These are phyloP conservation scores for Callyntrura sp. DNA, from an alignment of 2,888 invertebrate genomes.

Conservation along the genomic window DNA sequence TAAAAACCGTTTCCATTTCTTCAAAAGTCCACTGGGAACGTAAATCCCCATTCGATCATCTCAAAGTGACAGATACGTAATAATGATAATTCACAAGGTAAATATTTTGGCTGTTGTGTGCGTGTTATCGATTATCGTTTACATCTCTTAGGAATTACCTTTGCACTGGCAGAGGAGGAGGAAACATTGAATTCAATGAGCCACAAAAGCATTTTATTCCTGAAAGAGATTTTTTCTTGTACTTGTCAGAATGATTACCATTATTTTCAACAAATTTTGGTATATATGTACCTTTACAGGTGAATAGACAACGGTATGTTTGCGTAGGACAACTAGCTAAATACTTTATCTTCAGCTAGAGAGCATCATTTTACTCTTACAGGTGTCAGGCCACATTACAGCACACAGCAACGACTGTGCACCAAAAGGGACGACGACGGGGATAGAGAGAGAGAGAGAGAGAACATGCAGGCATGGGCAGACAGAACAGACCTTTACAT, in stretches of 20 bases:
- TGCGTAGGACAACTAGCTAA: background rate
- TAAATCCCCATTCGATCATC: no score
- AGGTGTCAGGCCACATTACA: background rate
- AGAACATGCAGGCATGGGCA: background rate
- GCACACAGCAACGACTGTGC: background rate
- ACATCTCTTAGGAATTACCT: no score
- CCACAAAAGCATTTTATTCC: no score
- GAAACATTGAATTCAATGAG: no score
- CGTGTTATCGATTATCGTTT: no score
- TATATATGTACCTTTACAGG: slow-evolving; percentile 34
- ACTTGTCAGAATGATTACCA: background rate
- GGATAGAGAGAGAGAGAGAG: no score
- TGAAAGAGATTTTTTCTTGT: background rate
- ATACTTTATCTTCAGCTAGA: background rate
- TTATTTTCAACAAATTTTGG: slow-evolving; percentile 1
- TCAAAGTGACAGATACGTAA: no score
- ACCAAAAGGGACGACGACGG: background rate
- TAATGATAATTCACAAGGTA: no score
- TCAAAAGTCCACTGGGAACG: no score
- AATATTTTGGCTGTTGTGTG: no score
- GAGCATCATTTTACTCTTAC: background rate
- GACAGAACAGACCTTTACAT: background rate
- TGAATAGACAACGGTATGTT: slow-evolving; percentile 11
- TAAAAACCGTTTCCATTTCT: no score
- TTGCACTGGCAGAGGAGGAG: no score